Evolutionary conservation across 2,113 vertebrate genomes (phyloP), one percentile per base, ranked within the genome.

Genomic region (Pyxicephalus adspersus): DNA sequence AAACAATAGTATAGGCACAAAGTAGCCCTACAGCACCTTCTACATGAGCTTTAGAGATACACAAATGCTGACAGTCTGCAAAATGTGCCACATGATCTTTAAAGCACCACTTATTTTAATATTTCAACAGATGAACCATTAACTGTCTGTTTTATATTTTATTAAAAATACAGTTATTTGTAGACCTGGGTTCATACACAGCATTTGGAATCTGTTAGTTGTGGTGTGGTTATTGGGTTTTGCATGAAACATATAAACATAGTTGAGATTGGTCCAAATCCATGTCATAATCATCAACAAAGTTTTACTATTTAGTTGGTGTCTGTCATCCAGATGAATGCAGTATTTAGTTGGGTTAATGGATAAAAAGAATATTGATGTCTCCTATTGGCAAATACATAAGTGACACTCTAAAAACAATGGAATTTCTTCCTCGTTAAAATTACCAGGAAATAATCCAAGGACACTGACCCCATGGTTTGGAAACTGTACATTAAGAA

Each of bases 281-380:
- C 19, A 5, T 54, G 51, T 55, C 68, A 55, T 55, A 26, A 55
- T n/a, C 38, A 16, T 51, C n/a, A 28, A 57, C 28, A 72, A 18
- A 29, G 19, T 55, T 26, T n/a, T 22, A 29, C 25, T 5, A 22
- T 19, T 55, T 26, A 54, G 45, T 55, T 26, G 28, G 45, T 19
- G 68, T 72, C 50, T 72, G 68, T 55, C 51, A 29, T 28, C 25
- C 68, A 72, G 68, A 72, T 72, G 68, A 72, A 58, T 58, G 57
- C 57, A 58, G 57, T 11, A 72, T 16, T 31, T 25, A 29, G 15
- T n/a, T 2, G 26, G 8, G n/a, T 29, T 52, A 72, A 72, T 72
- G 18, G 5, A 45, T 15, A 45, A n/a, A 68, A 31, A 11, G 68
- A 55, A 51, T 29, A 57, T 29, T 29, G 4, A 72, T 31, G 68